These are phyloP conservation scores for Lynx canadensis DNA, from an alignment of 2,113 vertebrate species.

Conservation along the genomic window DNA sequence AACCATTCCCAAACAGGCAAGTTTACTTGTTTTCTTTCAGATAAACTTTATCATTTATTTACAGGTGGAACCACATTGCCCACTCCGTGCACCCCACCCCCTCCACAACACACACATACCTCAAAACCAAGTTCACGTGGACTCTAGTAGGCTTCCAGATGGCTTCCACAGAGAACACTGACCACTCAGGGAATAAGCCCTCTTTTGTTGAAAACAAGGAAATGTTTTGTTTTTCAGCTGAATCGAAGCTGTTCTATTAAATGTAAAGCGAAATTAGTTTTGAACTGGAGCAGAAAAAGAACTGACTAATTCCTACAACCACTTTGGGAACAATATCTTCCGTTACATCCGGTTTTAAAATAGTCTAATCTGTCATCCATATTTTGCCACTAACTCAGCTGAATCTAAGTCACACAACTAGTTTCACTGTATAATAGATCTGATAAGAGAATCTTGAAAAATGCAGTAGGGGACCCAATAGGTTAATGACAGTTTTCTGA, in stretches of 20 bases:
- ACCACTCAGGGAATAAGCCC: not conserved
- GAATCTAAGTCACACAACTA: slow-evolving; percentile 19
- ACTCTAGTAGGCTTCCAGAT: not conserved
- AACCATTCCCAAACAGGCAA: slow-evolving; percentile 4
- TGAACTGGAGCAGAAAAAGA: not conserved
- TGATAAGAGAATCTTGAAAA: not conserved
- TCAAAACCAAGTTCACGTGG: not conserved
- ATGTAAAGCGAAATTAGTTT: slow-evolving; percentile 47
- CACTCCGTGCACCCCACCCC: rapidly evolving
- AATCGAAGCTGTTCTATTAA: not conserved
- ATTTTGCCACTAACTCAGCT: not conserved
- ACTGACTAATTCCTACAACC: not conserved
- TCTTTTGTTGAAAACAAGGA: slow-evolving; percentile 33
- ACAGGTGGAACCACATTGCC: not conserved
- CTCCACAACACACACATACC: no score
- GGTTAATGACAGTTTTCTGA: not conserved
- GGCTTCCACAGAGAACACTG: not conserved
- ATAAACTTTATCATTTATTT: slow-evolving; percentile 25
- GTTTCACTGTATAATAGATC: not conserved
- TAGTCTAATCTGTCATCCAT: not conserved
- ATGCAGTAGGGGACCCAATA: not conserved
- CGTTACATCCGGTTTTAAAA: not conserved
- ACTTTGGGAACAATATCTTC: not conserved
- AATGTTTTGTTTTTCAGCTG: not conserved
- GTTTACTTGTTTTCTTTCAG: slow-evolving; percentile 26